These are phyloP conservation scores for Rhincodon typus DNA, from an alignment of 2,797 vertebrate species.

Conservation along the genomic window DNA sequence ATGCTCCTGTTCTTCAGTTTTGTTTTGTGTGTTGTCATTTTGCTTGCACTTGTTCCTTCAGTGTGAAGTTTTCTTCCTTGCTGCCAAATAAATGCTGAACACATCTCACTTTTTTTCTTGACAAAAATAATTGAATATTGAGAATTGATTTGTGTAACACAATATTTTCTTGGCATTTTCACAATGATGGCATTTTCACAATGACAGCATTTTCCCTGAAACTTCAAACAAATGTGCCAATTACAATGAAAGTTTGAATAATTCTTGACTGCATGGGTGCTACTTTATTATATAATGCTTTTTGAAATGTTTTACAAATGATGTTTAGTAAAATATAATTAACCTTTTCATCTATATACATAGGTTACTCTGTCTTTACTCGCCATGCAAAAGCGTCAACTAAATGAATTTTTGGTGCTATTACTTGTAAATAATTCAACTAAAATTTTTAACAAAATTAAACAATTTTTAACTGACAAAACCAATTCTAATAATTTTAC, in stretches of 20 bases:
- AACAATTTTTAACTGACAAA: no score
- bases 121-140: constrained; percentile 45
- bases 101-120: constrained; percentile 42
- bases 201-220: constrained; percentile 42
- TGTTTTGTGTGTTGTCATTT: not conserved
- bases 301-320: not conserved
- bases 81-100: not conserved
- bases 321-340: no score
- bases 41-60: no score
- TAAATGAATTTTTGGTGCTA: no score
- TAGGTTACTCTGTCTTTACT: no score
- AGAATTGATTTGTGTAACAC: not conserved
- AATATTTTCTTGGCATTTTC: constrained; percentile 19
- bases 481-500: no score
- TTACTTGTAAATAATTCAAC: no score
- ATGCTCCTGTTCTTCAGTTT: not conserved
- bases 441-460: no score
- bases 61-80: no score
- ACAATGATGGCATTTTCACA: constrained; percentile 28
- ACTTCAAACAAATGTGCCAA: constrained; percentile 40
- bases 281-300: constrained; percentile 40
- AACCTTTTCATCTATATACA: no score
- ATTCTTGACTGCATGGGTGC: constrained; percentile 36
- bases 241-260: constrained; percentile 42
- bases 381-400: no score